Evolutionary conservation across 2,113 vertebrate species (phyloP), one percentile per base, ranked within the genome.

Genomic region (Tragelaphus buxtoni): DNA sequence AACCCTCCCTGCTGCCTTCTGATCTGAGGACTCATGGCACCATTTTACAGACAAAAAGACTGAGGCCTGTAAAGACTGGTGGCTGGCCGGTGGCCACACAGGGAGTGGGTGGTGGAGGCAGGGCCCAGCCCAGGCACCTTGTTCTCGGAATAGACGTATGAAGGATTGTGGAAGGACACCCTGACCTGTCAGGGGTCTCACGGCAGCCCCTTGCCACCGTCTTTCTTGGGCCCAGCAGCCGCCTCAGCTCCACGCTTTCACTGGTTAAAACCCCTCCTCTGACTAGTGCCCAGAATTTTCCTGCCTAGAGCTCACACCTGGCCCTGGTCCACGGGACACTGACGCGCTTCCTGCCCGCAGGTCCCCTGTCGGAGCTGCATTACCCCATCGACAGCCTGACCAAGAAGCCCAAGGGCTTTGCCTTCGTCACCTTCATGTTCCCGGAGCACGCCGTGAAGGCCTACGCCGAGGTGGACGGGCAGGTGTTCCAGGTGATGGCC

Each of bases 351-450:
- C 72, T 60, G 77, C 93, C 94, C 93, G 8, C 98, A 99, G 99
- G 99, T 28, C 99, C 99, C 30, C 88, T 99, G 74, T 99, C 99
- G 0, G 99, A 99, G 74, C 98, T 99, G 87, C 99, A 99, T 77
- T 99, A 99, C 90, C 99, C 99, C 32, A 99, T 99, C 5, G 99
- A 99, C 98, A 98, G 96, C 55, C 98, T 99, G 93, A 99, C 99
- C 96, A 99, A 99, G 98, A 99, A 98, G 39, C 99, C 99, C n/a
- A 99, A 99, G 97, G 99, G 99, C 17, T 99, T 99, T 88, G 99
- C 99, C 45, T 99, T 99, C 14, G 9, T 99, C 91, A 99, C 99
- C 14, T 99, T 99, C 97, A 99, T 99, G 99, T 99, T 99, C 35
- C 99, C 99, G 0, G 99, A 99, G 98, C 99, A 99, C 0, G 99